Evolutionary conservation across 2,888 invertebrate species (phyloP), one percentile per base, ranked within the genome.

Genomic region (Drosophila melanosoma): DNA sequence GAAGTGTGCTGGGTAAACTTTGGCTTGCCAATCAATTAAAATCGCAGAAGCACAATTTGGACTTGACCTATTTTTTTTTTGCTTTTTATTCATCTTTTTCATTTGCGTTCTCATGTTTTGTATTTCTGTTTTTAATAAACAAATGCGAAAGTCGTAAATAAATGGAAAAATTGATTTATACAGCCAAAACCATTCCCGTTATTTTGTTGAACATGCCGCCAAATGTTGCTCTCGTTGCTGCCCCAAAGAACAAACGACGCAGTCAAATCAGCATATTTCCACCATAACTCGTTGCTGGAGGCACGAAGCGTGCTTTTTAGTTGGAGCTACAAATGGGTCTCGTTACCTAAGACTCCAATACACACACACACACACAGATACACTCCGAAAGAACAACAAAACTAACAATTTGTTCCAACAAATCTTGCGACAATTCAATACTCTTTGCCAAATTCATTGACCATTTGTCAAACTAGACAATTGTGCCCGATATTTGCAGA

Each of bases 161-260:
- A 83, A 75, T 75, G 57, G 74, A 66, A 67, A 77, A 82, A 83
- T 78, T 87, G 84, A 87, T 82, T 87, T 87, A 82, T 80, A 66
- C 53, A 68, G 35, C 33, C 33, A 20, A 36, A 51, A 17, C 15
- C 40, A 7, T 20, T 26, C 49, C 32, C 8, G 5, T 8, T 35
- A 2, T n/a, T 20, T 57, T 40, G 32, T 57, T 40, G 32, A 40
- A 15, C 42, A 57, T 57, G 57, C 51, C 23, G 33, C 59, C 48
- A 35, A 49, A 36, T 49, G 60, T 26, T 20, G 49, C 49, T 36
- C 45, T 8, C 45, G 45, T 45, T 45, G 26, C 45, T 17, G 36
- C 36, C 36, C 7, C 36, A 23, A 1, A 20, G 23, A 62, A 62
- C 62, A 36, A 66, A 66, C 45, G 62, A 52, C 36, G 6, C 63